phyloP scores from a whole-genome alignment of 2,797 vertebrate species.

The Onychomys leucogaster region DNA sequence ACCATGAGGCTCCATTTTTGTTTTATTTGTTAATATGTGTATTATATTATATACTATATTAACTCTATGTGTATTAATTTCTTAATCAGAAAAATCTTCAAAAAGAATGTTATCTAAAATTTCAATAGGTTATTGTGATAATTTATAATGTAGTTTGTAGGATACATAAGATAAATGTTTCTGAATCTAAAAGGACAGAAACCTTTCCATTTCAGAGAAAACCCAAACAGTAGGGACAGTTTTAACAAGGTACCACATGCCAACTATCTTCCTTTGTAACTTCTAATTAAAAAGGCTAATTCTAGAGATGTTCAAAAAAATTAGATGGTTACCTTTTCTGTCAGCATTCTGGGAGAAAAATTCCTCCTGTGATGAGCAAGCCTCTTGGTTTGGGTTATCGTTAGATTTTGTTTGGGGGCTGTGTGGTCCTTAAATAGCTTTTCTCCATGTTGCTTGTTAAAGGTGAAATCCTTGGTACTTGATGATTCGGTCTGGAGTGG shows the following conservation, averaged over 20 bases:
- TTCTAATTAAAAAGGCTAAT: background rate
- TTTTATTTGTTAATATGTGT: too few species aligned
- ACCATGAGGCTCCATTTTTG: too few species aligned
- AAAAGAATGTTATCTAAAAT: background rate
- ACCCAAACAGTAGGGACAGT: background rate
- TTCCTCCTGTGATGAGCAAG: background rate
- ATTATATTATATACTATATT: too few species aligned
- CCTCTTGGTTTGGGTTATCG: background rate
- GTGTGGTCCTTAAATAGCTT: background rate
- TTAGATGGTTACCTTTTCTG: background rate
- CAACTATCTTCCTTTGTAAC: background rate
- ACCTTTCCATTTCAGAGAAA: background rate
- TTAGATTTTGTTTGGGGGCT: background rate
- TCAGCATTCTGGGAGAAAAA: background rate
- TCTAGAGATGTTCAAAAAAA: background rate
- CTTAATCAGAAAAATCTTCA: background rate
- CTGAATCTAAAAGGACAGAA: background rate
- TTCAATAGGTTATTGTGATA: background rate
- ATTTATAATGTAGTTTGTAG: background rate
- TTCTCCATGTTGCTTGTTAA: background rate
- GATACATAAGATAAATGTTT: background rate
- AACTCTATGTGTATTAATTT: background rate
- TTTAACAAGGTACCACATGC: background rate
- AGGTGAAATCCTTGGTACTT: background rate
- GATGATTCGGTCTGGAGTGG: background rate